phyloP scores from a whole-genome alignment of 2,888 invertebrate species.

The Hemithea aestivaria region DNA sequence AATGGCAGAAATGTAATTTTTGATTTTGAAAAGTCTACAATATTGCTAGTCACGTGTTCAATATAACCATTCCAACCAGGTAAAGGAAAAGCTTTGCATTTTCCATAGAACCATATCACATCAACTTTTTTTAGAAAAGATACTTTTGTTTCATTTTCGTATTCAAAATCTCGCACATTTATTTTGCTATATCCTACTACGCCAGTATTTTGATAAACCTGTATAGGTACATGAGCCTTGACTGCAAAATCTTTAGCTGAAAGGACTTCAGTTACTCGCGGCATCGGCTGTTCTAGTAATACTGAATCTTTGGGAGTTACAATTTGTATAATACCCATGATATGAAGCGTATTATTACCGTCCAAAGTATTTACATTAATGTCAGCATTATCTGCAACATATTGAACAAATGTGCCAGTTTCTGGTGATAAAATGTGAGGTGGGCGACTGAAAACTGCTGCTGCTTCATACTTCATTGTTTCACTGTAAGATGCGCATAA shows the following conservation, averaged over 20 bases:
- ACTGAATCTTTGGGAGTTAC: not conserved
- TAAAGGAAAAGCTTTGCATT: slow-evolving; percentile 32
- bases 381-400: slow-evolving; percentile 1
- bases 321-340: slow-evolving; percentile 1
- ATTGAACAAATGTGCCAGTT: not conserved
- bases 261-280: slow-evolving; percentile 1
- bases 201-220: slow-evolving; percentile 27
- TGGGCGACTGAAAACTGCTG: not conserved
- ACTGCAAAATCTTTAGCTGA: slow-evolving; percentile 18
- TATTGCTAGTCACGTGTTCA: slow-evolving; percentile 33
- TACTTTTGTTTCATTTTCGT: slow-evolving; percentile 26
- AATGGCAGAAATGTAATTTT: slow-evolving; percentile 39
- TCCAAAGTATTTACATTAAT: slow-evolving; percentile 3
- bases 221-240: slow-evolving; percentile 29
- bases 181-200: slow-evolving; percentile 31
- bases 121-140: slow-evolving; percentile 21
- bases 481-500: not conserved
- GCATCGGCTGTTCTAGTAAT: slow-evolving; percentile 1
- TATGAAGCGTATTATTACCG: slow-evolving; percentile 1
- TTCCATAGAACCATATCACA: slow-evolving; percentile 37
- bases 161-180: slow-evolving; percentile 27
- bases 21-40: slow-evolving; percentile 28
- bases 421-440: not conserved
- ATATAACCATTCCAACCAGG: slow-evolving; percentile 45
- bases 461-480: not conserved